Base-by-base conservation (phyloP, 1,140 invertebrate genomes). In the Bathynomus jamesi region DNA sequence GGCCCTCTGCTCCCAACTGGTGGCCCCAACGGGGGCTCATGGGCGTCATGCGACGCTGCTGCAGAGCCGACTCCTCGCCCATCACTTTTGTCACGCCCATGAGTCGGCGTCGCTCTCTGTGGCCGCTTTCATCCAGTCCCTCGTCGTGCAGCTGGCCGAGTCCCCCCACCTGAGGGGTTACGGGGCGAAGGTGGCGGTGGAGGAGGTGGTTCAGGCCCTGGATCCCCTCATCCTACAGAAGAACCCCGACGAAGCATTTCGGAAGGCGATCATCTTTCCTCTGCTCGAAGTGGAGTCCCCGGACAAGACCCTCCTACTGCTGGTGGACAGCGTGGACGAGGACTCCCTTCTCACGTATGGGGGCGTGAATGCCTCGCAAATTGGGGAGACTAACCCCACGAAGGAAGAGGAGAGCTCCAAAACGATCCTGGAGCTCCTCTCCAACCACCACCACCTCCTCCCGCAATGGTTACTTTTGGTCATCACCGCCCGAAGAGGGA, bases 381-480 rank as follows among this genome's bases (percentile, higher is more conserved):
- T 82, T 40, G 40, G 65, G 7, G 91, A 96, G 0, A 94, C 96
- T 79, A 95, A 93, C 0, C 91, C 96, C 28, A 82, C 32, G 32
- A 68, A 62, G 10, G 63, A 63, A 0, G 71, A 65, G 30, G 63
- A 70, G 79, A 86, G 84, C 62, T 77, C 76, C 1, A 85, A 87
- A 69, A 93, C 90, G 13, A 93, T 96, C 17, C 91, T 91, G 0
- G 91, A 94, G 78, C 84, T 97, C 7, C 81, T 97, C 25, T 90
- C 93, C 0, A 91, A 91, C 75, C 92, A 95, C 81, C 93, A 95
- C 80, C 91, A 95, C 78, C 82, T 95, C n/a, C 89, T 98, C 78
- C 95, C 95, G 1, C 90, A 91, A 73, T 98, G 95, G 95, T 81
- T 98, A 31, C 85, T 96, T 53, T 85, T 97, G 0, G 89, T 98